Evolutionary conservation across 2,797 vertebrate genomes (phyloP).

Genomic region (Enteromius radiatus): DNA sequence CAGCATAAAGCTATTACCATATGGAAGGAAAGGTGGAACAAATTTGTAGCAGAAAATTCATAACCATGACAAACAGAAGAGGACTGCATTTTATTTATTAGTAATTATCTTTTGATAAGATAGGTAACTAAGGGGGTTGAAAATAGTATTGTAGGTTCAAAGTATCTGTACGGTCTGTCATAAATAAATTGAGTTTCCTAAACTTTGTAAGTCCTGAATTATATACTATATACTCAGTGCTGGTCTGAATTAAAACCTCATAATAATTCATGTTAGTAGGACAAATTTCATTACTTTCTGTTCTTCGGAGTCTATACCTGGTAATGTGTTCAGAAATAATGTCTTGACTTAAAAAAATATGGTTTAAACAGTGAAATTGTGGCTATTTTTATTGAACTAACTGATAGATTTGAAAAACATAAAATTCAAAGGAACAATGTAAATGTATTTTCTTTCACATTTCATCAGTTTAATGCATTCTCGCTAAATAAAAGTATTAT

Average conservation of each 20-base stretch:
- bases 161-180: not conserved
- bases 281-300: not conserved
- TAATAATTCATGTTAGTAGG: not conserved
- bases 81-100: not conserved
- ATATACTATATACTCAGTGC: slow-evolving; percentile 69
- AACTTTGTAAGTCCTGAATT: slow-evolving; percentile 54
- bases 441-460: not conserved
- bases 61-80: not conserved
- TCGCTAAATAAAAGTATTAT: slow-evolving; percentile 58
- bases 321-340: not conserved
- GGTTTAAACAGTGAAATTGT: not conserved
- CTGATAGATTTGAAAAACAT: not conserved
- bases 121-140: not conserved
- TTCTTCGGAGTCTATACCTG: not conserved
- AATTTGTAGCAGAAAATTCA: slow-evolving; percentile 76
- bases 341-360: not conserved
- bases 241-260: slow-evolving; percentile 68
- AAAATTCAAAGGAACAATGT: not conserved
- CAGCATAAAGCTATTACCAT: slow-evolving; percentile 72
- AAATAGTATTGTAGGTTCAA: not conserved
- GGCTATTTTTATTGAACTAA: not conserved
- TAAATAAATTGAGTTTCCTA: not conserved
- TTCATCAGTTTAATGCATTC: not conserved
- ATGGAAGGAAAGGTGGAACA: slow-evolving; percentile 88
- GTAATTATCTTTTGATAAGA: not conserved